phyloP scores from a whole-genome alignment of 1,140 invertebrate genomes.

The Eumeta japonica region DNA sequence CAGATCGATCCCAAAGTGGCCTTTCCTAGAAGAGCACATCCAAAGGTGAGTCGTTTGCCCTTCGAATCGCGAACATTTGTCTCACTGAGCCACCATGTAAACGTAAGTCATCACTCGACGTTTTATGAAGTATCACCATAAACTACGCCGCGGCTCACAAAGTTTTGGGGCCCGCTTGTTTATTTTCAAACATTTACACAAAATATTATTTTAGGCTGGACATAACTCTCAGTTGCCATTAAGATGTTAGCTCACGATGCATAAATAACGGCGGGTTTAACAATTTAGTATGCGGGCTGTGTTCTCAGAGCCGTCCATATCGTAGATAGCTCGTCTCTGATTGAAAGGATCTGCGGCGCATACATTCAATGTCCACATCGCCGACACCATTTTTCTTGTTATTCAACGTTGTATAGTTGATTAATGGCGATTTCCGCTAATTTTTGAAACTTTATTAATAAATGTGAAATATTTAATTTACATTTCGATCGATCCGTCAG shows the following conservation, averaged over 20 bases:
- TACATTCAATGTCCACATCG: constrained; percentile 27
- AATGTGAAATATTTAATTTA: too few relatives aligned
- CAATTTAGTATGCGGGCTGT: constrained; percentile 50
- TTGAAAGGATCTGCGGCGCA: constrained; percentile 40
- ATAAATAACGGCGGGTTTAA: constrained; percentile 52
- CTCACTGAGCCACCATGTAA: background rate
- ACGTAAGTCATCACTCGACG: background rate
- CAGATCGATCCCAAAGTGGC: constrained; percentile 99
- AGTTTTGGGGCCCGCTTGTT: constrained; percentile 36
- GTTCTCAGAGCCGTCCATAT: constrained; percentile 33
- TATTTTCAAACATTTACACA: constrained; percentile 54
- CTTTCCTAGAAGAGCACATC: constrained; percentile 97
- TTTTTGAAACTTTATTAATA: too few relatives aligned
- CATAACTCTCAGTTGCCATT: constrained; percentile 48
- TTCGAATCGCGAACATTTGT: constrained; percentile 10
- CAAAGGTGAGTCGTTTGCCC: constrained; percentile 97
- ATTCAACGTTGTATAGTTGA: too few relatives aligned
- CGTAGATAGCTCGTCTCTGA: constrained; percentile 30
- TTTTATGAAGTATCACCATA: background rate
- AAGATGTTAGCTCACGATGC: constrained; percentile 53
- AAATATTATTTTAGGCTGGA: constrained; percentile 57
- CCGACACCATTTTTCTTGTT: too few relatives aligned
- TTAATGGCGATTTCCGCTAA: too few relatives aligned
- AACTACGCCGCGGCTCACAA: background rate
- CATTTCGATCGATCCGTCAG: too few relatives aligned